Evolutionary conservation across 2,113 vertebrate genomes (phyloP), one percentile per base, ranked within the genome.

Genomic region (Prolemur simus): DNA sequence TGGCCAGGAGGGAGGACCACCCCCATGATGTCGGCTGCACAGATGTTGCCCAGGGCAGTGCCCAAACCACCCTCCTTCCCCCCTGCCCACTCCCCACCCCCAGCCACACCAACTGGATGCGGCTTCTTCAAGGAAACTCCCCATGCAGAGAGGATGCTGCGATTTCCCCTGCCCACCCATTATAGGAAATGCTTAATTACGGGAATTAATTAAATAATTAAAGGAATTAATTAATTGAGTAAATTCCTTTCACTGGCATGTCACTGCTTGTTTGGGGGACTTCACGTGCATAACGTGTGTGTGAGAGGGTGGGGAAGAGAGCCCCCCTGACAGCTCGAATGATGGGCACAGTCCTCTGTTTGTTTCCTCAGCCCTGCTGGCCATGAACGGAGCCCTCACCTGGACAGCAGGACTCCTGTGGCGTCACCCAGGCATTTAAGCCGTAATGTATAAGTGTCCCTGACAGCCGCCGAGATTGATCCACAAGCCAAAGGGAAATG

Each of bases 121-220:
- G n/a, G 34, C 20, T 49, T 69, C 82, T 88, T 20, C 58, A 73
- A 69, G 60, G 32, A 32, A 78, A 52, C 85, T 29, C 37, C 96
- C 88, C 58, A 4, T 1, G 94, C 63, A 83, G 89, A 86, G 96
- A 83, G 56, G 9, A 21, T 8, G 0, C 6, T 0, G 14, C 37
- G 96, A 80, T 92, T 90, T 68, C 89, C 92, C 81, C 6, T 32
- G 89, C 64, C 39, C 85, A 95, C 39, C 87, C 74, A 32, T 98
- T 98, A 96, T 91, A 97, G 96, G 94, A 97, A 93, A 95, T 96
- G 96, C 98, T 98, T 98, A 98, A 98, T 98, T 98, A 97, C 95
- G 97, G 97, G 97, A 97, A 93, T 97, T 98, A 97, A 98, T 98
- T 97, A 97, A 98, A 97, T 97, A 83, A 64, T 98, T 98, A 96